phyloP scores from a whole-genome alignment of 1,140 invertebrate genomes.

The Parapsyche elsis region DNA sequence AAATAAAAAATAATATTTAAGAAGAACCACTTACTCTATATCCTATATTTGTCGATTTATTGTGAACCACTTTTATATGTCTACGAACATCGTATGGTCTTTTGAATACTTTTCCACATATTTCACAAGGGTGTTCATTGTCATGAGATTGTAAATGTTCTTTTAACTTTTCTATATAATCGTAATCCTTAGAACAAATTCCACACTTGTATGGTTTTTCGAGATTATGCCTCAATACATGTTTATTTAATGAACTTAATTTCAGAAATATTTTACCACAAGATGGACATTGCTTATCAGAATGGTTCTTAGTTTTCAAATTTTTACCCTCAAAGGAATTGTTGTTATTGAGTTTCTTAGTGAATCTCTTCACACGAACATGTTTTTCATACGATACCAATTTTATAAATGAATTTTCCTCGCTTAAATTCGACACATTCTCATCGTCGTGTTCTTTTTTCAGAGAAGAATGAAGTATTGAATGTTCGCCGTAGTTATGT shows the following conservation, averaged over 20 bases:
- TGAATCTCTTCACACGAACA: too few species aligned
- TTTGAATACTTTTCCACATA: constrained; percentile 20
- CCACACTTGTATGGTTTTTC: background rate
- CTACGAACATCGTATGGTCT: background rate
- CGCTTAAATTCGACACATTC: too few species aligned
- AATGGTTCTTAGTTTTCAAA: background rate
- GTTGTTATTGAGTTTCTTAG: too few species aligned
- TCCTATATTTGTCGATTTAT: background rate
- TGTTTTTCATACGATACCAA: too few species aligned
- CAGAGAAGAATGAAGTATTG: too few species aligned
- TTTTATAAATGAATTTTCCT: too few species aligned
- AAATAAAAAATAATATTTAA: too few species aligned
- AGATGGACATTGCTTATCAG: background rate
- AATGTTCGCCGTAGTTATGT: too few species aligned
- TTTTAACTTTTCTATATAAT: background rate
- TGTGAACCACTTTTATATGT: background rate
- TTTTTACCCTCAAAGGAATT: too few species aligned
- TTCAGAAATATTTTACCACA: background rate
- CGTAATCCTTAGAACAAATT: background rate
- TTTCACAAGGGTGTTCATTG: background rate
- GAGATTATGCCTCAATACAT: background rate
- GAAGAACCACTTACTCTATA: constrained; percentile 11
- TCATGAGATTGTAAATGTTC: background rate
- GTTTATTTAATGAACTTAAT: background rate
- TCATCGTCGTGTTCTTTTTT: too few species aligned